Evolutionary conservation across 2,113 vertebrate species (phyloP).

Genomic region (Cettia cetti): DNA sequence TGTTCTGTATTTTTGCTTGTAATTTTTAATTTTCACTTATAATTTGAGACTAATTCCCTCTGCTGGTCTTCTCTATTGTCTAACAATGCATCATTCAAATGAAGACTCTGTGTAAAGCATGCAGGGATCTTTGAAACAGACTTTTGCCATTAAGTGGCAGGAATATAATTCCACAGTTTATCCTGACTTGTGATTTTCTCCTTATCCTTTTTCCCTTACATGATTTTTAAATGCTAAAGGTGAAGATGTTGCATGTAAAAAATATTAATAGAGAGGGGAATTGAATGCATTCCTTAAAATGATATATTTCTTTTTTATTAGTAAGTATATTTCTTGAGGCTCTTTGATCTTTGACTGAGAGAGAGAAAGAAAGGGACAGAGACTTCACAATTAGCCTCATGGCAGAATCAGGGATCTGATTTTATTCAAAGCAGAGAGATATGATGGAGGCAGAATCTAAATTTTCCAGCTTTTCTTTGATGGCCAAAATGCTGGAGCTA

Average conservation of each 20-base stretch:
- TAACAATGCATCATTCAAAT: not conserved
- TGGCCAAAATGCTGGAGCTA: not conserved
- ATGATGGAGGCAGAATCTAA: not conserved
- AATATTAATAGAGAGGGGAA: not conserved
- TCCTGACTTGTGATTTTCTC: not conserved
- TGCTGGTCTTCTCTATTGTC: not conserved
- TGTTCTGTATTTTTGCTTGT: not conserved
- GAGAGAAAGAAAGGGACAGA: not conserved
- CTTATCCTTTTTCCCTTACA: not conserved
- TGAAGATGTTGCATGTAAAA: not conserved
- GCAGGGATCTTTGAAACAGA: not conserved
- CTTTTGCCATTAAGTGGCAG: not conserved
- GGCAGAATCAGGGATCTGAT: not conserved
- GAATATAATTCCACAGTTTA: not conserved
- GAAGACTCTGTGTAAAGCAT: not conserved
- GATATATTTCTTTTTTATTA: not conserved
- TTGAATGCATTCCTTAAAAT: not conserved
- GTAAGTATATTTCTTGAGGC: not conserved
- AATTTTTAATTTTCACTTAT: slow-evolving; percentile 1
- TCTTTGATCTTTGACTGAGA: not conserved
- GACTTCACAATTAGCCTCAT: not conserved
- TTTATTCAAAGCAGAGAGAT: not conserved
- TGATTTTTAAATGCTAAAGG: not conserved
- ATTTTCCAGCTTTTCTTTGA: not conserved
- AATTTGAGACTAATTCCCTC: not conserved